Evolutionary conservation across 1,140 invertebrate genomes (phyloP).

Genomic region (Olivierus martensii): DNA sequence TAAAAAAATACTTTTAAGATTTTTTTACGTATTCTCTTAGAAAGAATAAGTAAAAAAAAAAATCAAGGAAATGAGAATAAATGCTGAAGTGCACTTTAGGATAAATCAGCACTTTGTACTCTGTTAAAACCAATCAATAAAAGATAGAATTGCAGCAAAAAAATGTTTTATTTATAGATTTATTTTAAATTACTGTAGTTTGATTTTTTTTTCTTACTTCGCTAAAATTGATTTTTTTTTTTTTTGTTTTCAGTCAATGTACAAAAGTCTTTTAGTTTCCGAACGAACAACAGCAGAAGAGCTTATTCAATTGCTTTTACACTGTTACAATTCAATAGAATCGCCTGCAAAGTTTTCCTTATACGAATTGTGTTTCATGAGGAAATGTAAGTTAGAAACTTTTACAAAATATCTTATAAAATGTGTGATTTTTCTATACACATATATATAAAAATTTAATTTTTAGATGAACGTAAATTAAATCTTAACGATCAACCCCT

Average conservation of each 20-base stretch:
- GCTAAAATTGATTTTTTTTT: not conserved
- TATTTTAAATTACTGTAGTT: too few relatives aligned
- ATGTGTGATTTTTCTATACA: not conserved
- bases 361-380: conserved; percentile 49
- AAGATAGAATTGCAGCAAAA: too few relatives aligned
- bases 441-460: not conserved
- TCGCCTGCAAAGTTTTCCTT: conserved; percentile 68
- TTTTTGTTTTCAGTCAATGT: conserved; percentile 49
- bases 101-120: too few relatives aligned
- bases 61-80: too few relatives aligned
- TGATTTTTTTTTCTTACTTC: not conserved
- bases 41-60: too few relatives aligned
- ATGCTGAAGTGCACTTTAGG: too few relatives aligned
- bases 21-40: too few relatives aligned
- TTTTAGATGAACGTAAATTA: conserved; percentile 55
- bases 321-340: conserved; percentile 68
- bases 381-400: conserved; percentile 16
- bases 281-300: conserved; percentile 77
- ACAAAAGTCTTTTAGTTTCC: conserved; percentile 77
- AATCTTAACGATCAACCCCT: conserved; percentile 71
- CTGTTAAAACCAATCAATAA: too few relatives aligned
- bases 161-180: too few relatives aligned
- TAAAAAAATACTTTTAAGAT: too few relatives aligned
- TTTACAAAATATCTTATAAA: not conserved
- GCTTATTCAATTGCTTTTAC: conserved; percentile 64